These are phyloP conservation scores for Chrosomus eos DNA, from an alignment of 2,797 vertebrate species.

Conservation along the genomic window DNA sequence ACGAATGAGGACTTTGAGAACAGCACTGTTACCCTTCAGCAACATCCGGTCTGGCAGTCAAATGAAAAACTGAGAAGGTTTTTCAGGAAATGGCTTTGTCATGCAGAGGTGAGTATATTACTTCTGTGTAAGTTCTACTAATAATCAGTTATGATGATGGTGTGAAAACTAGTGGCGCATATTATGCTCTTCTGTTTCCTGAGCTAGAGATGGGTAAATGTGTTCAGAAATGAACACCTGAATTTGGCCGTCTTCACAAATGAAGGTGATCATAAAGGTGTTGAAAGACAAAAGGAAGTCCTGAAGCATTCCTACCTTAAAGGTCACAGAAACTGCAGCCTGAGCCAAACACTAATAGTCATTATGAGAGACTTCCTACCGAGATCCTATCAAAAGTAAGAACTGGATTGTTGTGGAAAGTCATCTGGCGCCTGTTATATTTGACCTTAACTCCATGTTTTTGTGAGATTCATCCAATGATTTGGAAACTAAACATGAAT, in stretches of 20 bases:
- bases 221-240: background rate
- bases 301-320: background rate
- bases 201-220: background rate
- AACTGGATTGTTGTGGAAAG: background rate
- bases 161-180: background rate
- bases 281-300: background rate
- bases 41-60: constrained; percentile 21
- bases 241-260: background rate
- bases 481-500: background rate
- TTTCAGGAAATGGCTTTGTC: background rate
- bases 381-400: background rate
- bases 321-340: background rate
- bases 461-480: background rate
- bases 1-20: constrained; percentile 28
- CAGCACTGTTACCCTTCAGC: constrained; percentile 16
- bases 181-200: background rate
- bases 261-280: background rate
- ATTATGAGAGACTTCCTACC: constrained; percentile 5
- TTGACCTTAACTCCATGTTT: background rate
- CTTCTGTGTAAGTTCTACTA: background rate
- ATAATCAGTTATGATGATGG: background rate
- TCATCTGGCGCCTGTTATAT: background rate
- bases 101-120: background rate
- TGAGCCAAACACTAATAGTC: background rate
- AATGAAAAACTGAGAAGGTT: constrained; percentile 3